Conservation (phyloP, 2,888 invertebrate genomes). For the Deladenus siricidicola region DNA sequence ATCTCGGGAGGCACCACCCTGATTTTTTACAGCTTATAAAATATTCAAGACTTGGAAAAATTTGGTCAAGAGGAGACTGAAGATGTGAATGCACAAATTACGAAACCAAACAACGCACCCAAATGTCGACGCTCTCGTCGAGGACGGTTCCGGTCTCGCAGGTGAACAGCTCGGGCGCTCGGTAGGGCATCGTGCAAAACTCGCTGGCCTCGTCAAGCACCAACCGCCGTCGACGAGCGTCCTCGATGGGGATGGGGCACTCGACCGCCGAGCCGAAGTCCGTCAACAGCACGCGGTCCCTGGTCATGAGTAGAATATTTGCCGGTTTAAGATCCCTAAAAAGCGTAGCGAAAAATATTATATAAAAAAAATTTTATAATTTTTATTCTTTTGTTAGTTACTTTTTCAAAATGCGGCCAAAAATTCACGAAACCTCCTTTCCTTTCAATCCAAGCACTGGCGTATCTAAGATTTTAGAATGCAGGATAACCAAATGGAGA, state of each 20-base stretch:
- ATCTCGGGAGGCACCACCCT: too few relatives aligned
- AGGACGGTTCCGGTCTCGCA: constrained; percentile 72
- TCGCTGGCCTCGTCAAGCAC: constrained; percentile 74
- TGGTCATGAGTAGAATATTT: constrained; percentile 70
- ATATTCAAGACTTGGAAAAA: too few relatives aligned
- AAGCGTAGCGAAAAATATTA: not conserved
- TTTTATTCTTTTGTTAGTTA: too few relatives aligned
- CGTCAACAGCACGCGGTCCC: constrained; percentile 68
- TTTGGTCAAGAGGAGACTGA: too few relatives aligned
- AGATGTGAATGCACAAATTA: too few relatives aligned
- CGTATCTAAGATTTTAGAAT: too few relatives aligned
- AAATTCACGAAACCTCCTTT: too few relatives aligned
- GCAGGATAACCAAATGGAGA: too few relatives aligned
- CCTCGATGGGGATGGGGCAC: constrained; percentile 53
- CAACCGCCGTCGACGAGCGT: constrained; percentile 52
- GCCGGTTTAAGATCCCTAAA: constrained; percentile 73
- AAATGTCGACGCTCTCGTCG: constrained; percentile 76
- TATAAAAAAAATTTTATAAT: constrained; percentile 8
- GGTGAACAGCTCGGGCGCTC: constrained; percentile 78
- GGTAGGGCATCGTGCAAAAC: constrained; percentile 76
- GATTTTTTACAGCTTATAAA: too few relatives aligned
- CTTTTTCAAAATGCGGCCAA: too few relatives aligned
- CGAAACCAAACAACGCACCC: constrained; percentile 62
- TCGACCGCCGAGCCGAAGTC: constrained; percentile 65
- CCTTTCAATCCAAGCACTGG: too few relatives aligned